A percentile compares a stretch with the other conserved stretches of the same genome.
These are phyloP conservation scores for Rhogogaster chlorosoma DNA, from an alignment of 2,888 invertebrate species.

Conservation along the genomic window DNA sequence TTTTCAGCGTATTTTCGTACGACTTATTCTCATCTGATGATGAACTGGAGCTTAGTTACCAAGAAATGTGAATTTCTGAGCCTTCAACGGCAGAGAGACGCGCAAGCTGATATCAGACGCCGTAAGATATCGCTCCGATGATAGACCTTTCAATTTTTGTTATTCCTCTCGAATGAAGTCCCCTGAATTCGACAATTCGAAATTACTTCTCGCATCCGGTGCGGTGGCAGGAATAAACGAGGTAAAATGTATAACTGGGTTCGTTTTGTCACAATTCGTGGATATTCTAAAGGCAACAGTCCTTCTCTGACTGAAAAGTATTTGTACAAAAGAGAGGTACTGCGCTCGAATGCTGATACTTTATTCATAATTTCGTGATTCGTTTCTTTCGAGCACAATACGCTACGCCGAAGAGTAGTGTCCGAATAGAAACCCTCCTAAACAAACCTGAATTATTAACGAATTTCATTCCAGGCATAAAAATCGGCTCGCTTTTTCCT, in stretches of 20 bases:
- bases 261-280: neutral
- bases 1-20: neutral
- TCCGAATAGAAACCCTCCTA: neutral
- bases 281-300: conserved; percentile 4
- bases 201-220: neutral
- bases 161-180: neutral
- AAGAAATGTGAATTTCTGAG: neutral
- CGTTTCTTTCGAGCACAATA: conserved; percentile 18
- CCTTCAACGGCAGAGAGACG: neutral
- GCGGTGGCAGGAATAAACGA: neutral
- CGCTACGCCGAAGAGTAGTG: neutral
- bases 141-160: neutral
- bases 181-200: neutral
- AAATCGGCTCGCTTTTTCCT: neutral
- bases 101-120: neutral
- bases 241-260: neutral
- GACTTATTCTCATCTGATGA: neutral
- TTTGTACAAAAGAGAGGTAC: neutral
- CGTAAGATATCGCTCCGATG: neutral
- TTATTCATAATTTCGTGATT: conserved; percentile 20
- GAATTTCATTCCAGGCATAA: neutral
- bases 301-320: neutral
- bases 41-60: neutral
- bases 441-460: neutral
- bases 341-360: conserved; percentile 5